Evolutionary conservation across 1,140 invertebrate species (phyloP).

Genomic region (Zelostemma sp.): DNA sequence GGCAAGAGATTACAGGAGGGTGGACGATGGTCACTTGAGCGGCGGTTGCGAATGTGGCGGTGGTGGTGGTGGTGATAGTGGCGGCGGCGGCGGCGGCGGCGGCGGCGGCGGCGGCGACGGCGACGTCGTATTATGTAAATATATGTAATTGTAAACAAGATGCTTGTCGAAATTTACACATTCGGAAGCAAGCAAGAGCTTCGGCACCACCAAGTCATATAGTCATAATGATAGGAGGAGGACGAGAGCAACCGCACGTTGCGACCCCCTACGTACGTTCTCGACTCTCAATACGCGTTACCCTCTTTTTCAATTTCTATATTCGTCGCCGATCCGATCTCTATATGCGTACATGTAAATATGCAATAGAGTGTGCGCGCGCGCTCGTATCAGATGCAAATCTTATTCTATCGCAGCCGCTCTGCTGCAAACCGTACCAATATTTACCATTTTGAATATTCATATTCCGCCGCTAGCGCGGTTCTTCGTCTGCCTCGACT

Average conservation of each 20-base stretch:
- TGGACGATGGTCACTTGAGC: conserved; percentile 44
- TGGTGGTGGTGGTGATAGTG: too few species aligned
- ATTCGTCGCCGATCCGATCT: too few species aligned
- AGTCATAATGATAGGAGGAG: too few species aligned
- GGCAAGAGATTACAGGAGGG: conserved; percentile 39
- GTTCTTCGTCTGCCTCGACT: too few species aligned
- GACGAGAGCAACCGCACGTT: too few species aligned
- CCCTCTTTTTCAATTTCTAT: conserved; percentile 37
- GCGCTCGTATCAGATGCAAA: conserved; percentile 46
- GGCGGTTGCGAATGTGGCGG: conserved; percentile 39
- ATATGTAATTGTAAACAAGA: conserved; percentile 43
- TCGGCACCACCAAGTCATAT: too few species aligned
- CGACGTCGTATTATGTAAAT: too few species aligned
- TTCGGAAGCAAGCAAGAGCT: too few species aligned
- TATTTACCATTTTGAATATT: conserved; percentile 50
- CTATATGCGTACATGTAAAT: conserved; percentile 20
- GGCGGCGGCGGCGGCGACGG: too few species aligned
- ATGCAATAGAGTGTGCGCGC: too few species aligned
- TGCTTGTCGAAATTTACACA: conserved; percentile 19
- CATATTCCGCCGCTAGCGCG: conserved; percentile 34
- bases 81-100: too few species aligned
- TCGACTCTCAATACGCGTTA: conserved; percentile 35
- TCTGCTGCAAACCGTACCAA: conserved; percentile 39
- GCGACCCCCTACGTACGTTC: conserved; percentile 15
- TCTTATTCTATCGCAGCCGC: conserved; percentile 48